Conservation (phyloP, 2,797 vertebrate species). For the Lacerta agilis region DNA sequence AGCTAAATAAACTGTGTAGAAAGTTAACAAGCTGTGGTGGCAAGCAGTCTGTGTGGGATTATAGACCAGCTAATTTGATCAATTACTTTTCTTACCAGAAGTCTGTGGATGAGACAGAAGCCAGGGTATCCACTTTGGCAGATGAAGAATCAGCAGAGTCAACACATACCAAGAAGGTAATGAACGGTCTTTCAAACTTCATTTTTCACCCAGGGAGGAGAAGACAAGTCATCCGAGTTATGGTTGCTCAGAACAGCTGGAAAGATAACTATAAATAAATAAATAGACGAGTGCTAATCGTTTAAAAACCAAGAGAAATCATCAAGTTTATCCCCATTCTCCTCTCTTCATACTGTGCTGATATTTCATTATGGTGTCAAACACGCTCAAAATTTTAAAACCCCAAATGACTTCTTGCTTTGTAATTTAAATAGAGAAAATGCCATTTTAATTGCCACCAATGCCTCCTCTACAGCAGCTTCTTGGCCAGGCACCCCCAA, state of each 20-base stretch:
- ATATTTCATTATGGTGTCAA: conserved; percentile 49
- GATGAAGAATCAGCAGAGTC: conserved; percentile 82
- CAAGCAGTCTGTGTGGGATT: conserved; percentile 74
- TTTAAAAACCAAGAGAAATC: conserved; percentile 50
- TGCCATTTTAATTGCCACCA: neutral
- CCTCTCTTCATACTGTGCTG: conserved; percentile 35
- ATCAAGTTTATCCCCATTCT: conserved; percentile 44
- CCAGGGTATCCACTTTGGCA: conserved; percentile 80
- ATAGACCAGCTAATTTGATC: conserved; percentile 81
- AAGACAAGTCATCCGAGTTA: conserved; percentile 74
- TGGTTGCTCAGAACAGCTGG: conserved; percentile 71
- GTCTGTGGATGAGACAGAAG: conserved; percentile 82
- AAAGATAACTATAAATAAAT: conserved; percentile 74
- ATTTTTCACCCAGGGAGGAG: conserved; percentile 79
- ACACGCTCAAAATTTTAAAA: conserved; percentile 43
- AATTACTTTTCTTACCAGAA: conserved; percentile 79
- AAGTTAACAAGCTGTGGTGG: conserved; percentile 78
- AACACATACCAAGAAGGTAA: conserved; percentile 80
- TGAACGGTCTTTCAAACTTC: conserved; percentile 83
- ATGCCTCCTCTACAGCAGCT: too few relatives aligned
- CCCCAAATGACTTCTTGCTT: conserved; percentile 30
- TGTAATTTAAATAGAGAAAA: neutral
- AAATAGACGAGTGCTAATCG: conserved; percentile 29
- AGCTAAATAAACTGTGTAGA: conserved; percentile 79
- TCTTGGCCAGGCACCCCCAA: too few relatives aligned